Evolutionary conservation across 2,797 vertebrate genomes (phyloP), one percentile per base, ranked within the genome.

Genomic region (Manis crassicaudata): DNA sequence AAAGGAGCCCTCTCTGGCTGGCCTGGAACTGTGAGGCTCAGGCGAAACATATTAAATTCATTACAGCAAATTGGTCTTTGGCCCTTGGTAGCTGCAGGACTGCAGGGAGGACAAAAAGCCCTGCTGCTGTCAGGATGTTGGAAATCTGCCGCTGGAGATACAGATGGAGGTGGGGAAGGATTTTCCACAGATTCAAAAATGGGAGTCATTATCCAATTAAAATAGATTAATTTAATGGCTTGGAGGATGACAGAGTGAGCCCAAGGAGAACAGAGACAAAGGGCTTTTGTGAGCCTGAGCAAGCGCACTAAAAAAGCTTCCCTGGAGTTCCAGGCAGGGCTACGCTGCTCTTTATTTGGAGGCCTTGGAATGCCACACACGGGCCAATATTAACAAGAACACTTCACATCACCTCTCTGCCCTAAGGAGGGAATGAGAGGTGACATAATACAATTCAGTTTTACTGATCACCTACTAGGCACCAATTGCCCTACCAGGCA

Each of bases 21-120:
- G 80, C 62, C 80, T 97, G 75, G 75, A 98, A 98, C 80, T 75
- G 56, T 68, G 90, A 94, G 95, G 37, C 76, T 97, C 92, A 95
- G 96, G 97, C 84, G 85, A 98, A 98, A 97, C 97, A 97, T 73
- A 97, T 96, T 98, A 98, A 96, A 97, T 87, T 68, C 97, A 97
- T 98, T 98, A 96, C 5, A 94, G 79, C 73, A 96, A 98, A 97
- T 98, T 97, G 97, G 79, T 86, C 94, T 95, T 40, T 0, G 0
- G 94, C 90, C 96, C 72, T 95, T 93, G 18, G 77, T 95, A 97
- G 80, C 90, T 58, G 29, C 27, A 94, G 89, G 77, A 35, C 75
- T 89, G 40, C 62, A 93, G 96, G 76, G 63, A 97, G 54, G 92
- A 92, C 87, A 86, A 25, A 77, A 60, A 85, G 32, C 32, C 21